Conservation (phyloP, 1,140 invertebrate species). For the Drosophila seguyi region DNA sequence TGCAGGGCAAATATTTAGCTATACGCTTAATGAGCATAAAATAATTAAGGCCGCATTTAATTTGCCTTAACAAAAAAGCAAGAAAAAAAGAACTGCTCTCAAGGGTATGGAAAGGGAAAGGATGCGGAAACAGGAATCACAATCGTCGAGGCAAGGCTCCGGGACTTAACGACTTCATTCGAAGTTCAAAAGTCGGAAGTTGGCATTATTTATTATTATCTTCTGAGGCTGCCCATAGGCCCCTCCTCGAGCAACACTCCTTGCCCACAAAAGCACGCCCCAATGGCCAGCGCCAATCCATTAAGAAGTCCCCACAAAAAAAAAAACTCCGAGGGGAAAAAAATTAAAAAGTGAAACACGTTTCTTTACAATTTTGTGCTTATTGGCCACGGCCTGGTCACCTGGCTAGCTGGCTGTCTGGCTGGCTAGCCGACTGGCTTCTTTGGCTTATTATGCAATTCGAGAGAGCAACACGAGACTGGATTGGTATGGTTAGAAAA, state of each 20-base stretch:
- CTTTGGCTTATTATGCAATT: constrained; percentile 76
- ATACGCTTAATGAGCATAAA: constrained; percentile 76
- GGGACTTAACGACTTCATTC: constrained; percentile 43
- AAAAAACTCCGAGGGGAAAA: constrained; percentile 10
- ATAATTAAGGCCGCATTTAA: constrained; percentile 79
- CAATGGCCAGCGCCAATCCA: constrained; percentile 52
- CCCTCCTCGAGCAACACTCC: constrained; percentile 35
- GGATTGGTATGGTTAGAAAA: constrained; percentile 63
- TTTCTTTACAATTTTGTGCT: constrained; percentile 73
- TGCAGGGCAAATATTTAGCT: constrained; percentile 48
- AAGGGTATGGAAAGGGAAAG: constrained; percentile 59
- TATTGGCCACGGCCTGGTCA: constrained; percentile 70
- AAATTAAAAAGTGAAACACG: constrained; percentile 63
- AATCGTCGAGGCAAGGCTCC: constrained; percentile 8
- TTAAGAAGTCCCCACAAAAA: constrained; percentile 61
- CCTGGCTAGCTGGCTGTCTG: constrained; percentile 40
- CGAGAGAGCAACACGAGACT: constrained; percentile 31
- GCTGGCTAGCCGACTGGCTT: constrained; percentile 49
- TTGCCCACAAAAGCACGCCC: constrained; percentile 50
- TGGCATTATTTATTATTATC: constrained; percentile 34
- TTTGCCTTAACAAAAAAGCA: constrained; percentile 35
- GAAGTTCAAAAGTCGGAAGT: constrained; percentile 23
- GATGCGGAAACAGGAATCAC: constrained; percentile 43
- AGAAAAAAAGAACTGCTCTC: constrained; percentile 14
- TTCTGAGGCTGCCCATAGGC: constrained; percentile 4